phyloP scores from a whole-genome alignment of 30 jellyfish, hydroid and myxozoan genomes.

The Turritopsis dohrnii region DNA sequence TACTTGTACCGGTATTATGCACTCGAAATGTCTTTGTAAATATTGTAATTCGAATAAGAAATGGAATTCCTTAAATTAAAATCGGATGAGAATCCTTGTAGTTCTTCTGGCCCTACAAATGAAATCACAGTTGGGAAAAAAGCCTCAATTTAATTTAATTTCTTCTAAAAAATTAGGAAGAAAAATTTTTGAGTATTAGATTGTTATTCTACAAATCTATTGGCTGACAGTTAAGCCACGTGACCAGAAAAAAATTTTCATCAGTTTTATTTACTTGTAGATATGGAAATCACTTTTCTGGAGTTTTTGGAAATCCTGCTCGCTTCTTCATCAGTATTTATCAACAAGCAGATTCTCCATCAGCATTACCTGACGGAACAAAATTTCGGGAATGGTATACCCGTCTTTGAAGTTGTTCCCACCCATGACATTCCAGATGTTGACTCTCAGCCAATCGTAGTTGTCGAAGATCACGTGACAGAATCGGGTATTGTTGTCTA shows the following conservation, averaged over 20 bases:
- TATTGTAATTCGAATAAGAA: too few species aligned
- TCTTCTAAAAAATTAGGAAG: too few species aligned
- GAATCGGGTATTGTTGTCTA: neutral
- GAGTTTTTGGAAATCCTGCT: conserved; percentile 60
- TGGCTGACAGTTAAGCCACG: too few species aligned
- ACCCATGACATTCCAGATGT: neutral
- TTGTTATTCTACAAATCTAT: too few species aligned
- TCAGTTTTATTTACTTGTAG: conserved; percentile 6
- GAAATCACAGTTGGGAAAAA: too few species aligned
- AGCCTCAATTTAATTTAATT: too few species aligned
- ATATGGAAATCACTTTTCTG: conserved; percentile 46
- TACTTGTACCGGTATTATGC: too few species aligned
- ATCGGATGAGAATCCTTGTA: too few species aligned
- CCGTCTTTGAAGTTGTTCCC: neutral
- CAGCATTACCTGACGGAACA: neutral
- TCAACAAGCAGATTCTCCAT: neutral
- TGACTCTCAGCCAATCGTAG: neutral
- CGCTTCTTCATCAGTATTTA: conserved; percentile 42
- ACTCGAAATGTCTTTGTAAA: too few species aligned
- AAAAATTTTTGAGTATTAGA: too few species aligned
- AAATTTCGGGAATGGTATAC: neutral
- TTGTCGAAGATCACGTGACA: neutral
- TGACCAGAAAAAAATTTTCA: neutral
- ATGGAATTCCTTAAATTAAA: too few species aligned
- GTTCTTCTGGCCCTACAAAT: too few species aligned